A percentile compares a stretch with the other conserved stretches of the same genome.
Evolutionary conservation across 2,113 vertebrate species (phyloP).

Genomic region (Crotophaga sulcirostris): DNA sequence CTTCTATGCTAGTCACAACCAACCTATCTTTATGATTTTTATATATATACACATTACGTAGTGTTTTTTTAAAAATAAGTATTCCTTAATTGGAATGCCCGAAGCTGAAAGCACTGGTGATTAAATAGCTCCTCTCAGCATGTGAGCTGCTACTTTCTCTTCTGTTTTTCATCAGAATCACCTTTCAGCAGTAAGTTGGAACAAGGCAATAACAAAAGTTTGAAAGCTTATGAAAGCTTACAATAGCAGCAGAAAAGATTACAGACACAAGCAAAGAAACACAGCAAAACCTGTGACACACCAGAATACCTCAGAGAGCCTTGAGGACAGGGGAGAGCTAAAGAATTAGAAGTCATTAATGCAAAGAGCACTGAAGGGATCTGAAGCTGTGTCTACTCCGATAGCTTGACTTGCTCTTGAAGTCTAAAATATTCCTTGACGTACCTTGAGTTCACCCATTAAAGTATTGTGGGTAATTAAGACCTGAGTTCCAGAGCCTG

Average conservation of each 20-base stretch:
- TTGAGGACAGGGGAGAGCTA: neutral
- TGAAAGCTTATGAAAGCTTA: neutral
- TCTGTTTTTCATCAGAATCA: neutral
- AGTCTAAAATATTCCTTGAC: conserved; percentile 41
- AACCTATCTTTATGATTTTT: neutral
- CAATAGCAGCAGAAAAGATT: neutral
- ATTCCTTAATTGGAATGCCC: neutral
- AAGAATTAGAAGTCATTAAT: conserved; percentile 12
- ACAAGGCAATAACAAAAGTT: neutral
- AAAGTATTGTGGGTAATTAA: conserved; percentile 28
- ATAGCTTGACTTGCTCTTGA: neutral
- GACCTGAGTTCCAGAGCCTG: neutral
- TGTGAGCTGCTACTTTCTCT: neutral
- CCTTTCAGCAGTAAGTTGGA: neutral
- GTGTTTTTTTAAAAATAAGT: neutral
- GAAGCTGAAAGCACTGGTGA: neutral
- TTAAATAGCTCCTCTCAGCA: neutral
- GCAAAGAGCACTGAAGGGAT: neutral
- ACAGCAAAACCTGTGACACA: neutral
- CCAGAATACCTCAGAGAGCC: neutral
- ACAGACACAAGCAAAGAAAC: neutral
- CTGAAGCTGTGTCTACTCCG: neutral
- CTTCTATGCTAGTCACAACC: too few species aligned
- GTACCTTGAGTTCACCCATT: neutral
- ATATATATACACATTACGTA: too few species aligned